Evolutionary conservation across 2,888 invertebrate species (phyloP), one percentile per base, ranked within the genome.

Genomic region (Lottia gigantea): DNA sequence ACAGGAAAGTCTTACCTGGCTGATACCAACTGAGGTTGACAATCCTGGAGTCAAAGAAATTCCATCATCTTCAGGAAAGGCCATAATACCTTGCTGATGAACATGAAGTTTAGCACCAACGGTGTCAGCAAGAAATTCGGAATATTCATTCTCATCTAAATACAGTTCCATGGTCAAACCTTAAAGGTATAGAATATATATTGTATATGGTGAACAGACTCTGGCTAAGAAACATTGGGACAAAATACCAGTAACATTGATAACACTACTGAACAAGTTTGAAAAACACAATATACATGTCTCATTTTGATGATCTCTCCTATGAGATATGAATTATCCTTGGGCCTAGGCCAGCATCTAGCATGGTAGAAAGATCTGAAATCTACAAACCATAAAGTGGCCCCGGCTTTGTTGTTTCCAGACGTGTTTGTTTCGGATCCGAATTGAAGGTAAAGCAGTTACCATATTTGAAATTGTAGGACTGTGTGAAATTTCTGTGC

Each of bases 71-170:
- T 87, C 85, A 0, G 86, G 84, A 67, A 86, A 84, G 1, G 86
- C 86, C 66, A 78, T 78, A 23, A 77, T 79, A 8, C 77, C 81
- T 67, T 83, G 76, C 55, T 80, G 78, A 72, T 88, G 87, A 65
- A 89, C 80, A 26, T 81, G 76, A n/a, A 89, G 82, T n/a, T 87
- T 80, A 2, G 87, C 81, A 8, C 89, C 89, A 8, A 86, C 85
- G 12, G 86, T 79, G 61, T 84, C 81, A 1, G 85, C 80, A 74
- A 87, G 81, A 4, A 85, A 82, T 1, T 85, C 71, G 2, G 81
- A 71, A 69, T 86, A 87, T 70, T 87, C 84, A 15, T 71, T 66
- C 67, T 83, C 82, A 61, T 86, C 82, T 8, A 84, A 78, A 70
- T 82, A 81, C 49, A 87, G 66, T 55, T 82, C 80, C 62, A 87